These are phyloP conservation scores for Lycaena phlaeas DNA, from an alignment of 2,888 invertebrate species.

Conservation along the genomic window DNA sequence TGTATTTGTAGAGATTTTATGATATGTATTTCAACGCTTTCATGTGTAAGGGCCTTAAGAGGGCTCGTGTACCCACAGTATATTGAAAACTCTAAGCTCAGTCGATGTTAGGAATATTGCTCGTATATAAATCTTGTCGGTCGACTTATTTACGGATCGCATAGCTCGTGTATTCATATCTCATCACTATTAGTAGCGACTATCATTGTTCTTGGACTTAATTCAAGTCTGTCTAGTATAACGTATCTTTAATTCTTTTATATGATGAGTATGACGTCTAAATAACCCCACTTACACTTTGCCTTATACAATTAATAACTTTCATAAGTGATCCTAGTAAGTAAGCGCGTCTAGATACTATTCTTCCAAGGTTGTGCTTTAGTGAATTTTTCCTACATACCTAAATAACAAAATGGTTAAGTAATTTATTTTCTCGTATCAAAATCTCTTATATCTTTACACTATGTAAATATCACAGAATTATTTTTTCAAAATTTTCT, in stretches of 20 bases:
- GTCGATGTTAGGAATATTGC: conserved; percentile 4
- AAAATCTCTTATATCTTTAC: conserved; percentile 31
- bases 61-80: neutral
- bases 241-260: conserved; percentile 10
- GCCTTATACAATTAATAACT: conserved; percentile 63
- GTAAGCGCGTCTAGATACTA: conserved; percentile 68
- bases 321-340: conserved; percentile 59
- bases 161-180: neutral
- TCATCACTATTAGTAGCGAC: neutral
- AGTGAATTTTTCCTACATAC: conserved; percentile 57
- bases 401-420: conserved; percentile 27
- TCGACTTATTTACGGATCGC: neutral
- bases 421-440: conserved; percentile 29
- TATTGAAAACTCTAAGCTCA: neutral
- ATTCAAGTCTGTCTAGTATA: neutral
- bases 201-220: conserved; percentile 1
- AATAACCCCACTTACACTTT: conserved; percentile 66
- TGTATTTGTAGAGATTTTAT: neutral
- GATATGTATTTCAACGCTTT: neutral
- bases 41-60: neutral
- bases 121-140: neutral
- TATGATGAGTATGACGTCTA: conserved; percentile 29
- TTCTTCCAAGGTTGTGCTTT: conserved; percentile 73
- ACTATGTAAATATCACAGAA: conserved; percentile 44
- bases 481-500: conserved; percentile 48